Evolutionary conservation across 2,113 vertebrate species (phyloP), one percentile per base, ranked within the genome.

Genomic region (Carassius carassius): DNA sequence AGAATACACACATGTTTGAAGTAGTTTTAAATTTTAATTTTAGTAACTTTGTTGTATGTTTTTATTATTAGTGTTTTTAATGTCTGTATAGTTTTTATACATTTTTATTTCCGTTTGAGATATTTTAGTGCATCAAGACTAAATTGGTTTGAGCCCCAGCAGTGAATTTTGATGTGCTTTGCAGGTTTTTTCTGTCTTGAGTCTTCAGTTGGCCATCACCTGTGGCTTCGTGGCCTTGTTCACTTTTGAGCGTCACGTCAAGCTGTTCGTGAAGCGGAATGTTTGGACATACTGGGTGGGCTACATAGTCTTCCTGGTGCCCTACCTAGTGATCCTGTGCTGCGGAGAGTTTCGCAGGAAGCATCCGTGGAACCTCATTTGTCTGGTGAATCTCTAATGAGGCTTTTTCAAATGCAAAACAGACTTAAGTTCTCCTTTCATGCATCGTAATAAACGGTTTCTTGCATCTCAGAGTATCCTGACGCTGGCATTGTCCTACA

Each of bases 131-230:
- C 41, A 41, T 41, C 41, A 9, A 41, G 41, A 41, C 41, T 41
- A 41, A 41, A 41, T 41, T 9, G 41, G 41, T 41, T 41, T 41
- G 41, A 41, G 41, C 41, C 9, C 41, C 41, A 44, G 41, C 62
- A 16, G 16, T 69, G 70, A 73, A 2, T 73, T 10, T 72, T 37
- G 9, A 41, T 4, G 70, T 81, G 37, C 49, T 70, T 16, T 49
- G 12, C 91, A 99, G 98, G 97, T 98, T 65, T 99, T 98, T 92
- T 84, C 97, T 92, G 97, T 99, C 80, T 95, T 99, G 87, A 98
- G 96, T 0, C 87, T 96, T 85, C 98, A 99, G 94, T 94, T 99
- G 44, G 56, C 92, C 0, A 93, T 98, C 86, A 99, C 97, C 4
- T 95, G 96, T 63, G 92, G 95, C 51, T 96, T 97, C 0, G 97